These are phyloP conservation scores for Archegozetes longisetosus DNA, from an alignment of 1,140 invertebrate species.

Conservation along the genomic window DNA sequence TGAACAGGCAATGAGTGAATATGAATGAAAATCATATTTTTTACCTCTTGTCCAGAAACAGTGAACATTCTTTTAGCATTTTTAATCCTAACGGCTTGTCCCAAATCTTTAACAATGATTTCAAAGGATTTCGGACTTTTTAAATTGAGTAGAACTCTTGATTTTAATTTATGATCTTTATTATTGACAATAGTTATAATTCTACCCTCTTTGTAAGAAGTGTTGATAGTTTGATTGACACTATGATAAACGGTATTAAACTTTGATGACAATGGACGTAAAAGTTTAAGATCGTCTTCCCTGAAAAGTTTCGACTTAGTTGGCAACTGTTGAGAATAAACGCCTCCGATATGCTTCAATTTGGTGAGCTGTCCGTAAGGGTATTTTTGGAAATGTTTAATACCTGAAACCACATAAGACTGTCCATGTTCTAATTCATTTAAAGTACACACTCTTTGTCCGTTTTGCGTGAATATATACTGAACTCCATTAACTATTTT, in stretches of 20 bases:
- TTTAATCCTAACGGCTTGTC: constrained; percentile 73
- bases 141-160: constrained; percentile 73
- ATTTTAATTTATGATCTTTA: constrained; percentile 59
- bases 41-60: constrained; percentile 70
- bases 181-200: constrained; percentile 82
- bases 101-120: constrained; percentile 79
- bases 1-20: too few relatives aligned
- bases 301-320: constrained; percentile 9
- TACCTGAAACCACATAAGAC: constrained; percentile 78
- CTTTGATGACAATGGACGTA: constrained; percentile 20
- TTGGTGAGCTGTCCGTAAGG: constrained; percentile 2
- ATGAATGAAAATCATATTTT: too few relatives aligned
- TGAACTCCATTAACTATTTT: constrained; percentile 28
- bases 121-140: constrained; percentile 82
- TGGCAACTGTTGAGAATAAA: constrained; percentile 8
- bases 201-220: constrained; percentile 37
- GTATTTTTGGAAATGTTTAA: constrained; percentile 61
- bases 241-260: constrained; percentile 7
- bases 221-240: constrained; percentile 5
- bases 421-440: constrained; percentile 73
- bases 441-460: constrained; percentile 57
- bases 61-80: constrained; percentile 77
- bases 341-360: constrained; percentile 11
- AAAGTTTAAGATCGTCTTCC: constrained; percentile 21
- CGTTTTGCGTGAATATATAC: constrained; percentile 79